Conservation (phyloP, 2,113 vertebrate species). For the Psophia crepitans region DNA sequence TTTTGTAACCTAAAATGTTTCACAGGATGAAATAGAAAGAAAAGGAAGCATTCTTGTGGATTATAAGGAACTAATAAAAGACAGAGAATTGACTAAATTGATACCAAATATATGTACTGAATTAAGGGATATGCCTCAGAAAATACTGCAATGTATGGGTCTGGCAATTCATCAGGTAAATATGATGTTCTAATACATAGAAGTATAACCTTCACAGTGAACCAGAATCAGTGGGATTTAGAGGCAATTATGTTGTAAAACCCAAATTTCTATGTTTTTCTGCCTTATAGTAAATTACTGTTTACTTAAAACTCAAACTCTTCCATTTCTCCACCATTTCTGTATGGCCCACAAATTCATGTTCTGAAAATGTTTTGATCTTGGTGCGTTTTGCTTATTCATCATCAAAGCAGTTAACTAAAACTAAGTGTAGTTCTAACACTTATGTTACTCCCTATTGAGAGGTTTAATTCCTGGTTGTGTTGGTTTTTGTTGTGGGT, state of each 20-base stretch:
- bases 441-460: rapidly evolving
- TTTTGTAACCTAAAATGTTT: constrained; percentile 4
- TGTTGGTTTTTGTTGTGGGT: too few species aligned
- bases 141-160: constrained; percentile 89
- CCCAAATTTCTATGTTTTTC: neutral
- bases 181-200: neutral
- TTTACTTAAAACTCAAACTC: neutral
- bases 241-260: neutral
- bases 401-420: neutral
- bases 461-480: neutral
- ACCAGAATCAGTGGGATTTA: neutral
- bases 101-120: constrained; percentile 79
- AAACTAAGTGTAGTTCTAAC: neutral
- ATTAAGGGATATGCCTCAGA: constrained; percentile 88
- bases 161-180: constrained; percentile 94
- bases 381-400: neutral
- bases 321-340: neutral
- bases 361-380: neutral
- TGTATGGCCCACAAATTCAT: neutral
- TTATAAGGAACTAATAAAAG: constrained; percentile 83
- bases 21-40: constrained; percentile 96
- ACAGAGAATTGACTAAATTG: constrained; percentile 63
- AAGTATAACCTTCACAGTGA: neutral
- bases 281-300: neutral
- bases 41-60: constrained; percentile 97